Percentiles rank a stretch among this genome's conserved stretches.
These are phyloP conservation scores for Tachysurus fulvidraco DNA, from an alignment of 2,113 vertebrate genomes.

Conservation along the genomic window DNA sequence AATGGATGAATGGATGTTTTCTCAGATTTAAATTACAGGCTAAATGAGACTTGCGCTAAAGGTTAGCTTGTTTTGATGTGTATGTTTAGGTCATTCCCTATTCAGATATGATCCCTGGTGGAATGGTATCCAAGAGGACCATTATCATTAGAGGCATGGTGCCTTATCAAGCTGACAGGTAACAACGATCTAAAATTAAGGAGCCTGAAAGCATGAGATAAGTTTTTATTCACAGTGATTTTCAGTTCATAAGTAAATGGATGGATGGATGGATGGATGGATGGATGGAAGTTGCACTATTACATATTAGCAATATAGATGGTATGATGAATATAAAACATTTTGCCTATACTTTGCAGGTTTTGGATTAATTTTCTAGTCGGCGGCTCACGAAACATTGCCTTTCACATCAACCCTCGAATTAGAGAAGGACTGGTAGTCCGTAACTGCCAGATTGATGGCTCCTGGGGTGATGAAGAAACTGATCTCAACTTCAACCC, in stretches of 20 bases:
- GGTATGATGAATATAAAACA: neutral
- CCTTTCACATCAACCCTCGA: slow-evolving; percentile 78
- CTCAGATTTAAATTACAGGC: neutral
- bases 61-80: neutral
- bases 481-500: slow-evolving; percentile 67
- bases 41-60: neutral
- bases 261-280: too few relatives aligned
- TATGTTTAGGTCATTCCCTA: slow-evolving; percentile 74
- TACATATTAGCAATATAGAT: neutral
- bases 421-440: slow-evolving; percentile 63
- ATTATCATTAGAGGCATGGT: slow-evolving; percentile 78
- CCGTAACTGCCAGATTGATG: slow-evolving; percentile 72
- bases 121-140: slow-evolving; percentile 75
- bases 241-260: neutral
- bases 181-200: neutral
- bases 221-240: neutral
- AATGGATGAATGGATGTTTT: neutral
- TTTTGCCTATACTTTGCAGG: slow-evolving; percentile 59
- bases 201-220: too few relatives aligned
- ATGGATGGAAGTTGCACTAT: too few relatives aligned
- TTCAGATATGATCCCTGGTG: slow-evolving; percentile 67
- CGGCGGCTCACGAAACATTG: slow-evolving; percentile 58
- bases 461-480: slow-evolving; percentile 77
- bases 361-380: slow-evolving; percentile 73
- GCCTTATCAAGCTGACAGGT: slow-evolving; percentile 68